Percentiles rank a stretch among this genome's conserved stretches.
phyloP scores from a whole-genome alignment of 2,113 vertebrate species.

The Salvelinus alpinus region DNA sequence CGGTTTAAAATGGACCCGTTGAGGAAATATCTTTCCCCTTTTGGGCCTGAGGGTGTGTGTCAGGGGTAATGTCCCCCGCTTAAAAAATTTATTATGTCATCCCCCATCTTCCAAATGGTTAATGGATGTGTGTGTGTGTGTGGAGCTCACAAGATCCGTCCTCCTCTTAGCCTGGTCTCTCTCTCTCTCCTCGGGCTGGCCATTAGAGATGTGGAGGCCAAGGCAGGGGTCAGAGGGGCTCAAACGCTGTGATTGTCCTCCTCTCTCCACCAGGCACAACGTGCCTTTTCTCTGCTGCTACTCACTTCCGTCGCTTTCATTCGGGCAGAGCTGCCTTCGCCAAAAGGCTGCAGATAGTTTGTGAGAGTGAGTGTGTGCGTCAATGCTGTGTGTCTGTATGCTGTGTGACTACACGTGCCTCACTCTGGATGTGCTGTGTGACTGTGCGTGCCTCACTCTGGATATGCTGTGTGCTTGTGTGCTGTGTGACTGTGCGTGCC shows the following conservation, averaged over 20 bases:
- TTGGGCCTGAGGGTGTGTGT: conserved; percentile 36
- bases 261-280: conserved; percentile 77
- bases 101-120: conserved; percentile 30
- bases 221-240: conserved; percentile 87
- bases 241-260: conserved; percentile 91
- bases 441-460: not conserved
- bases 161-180: conserved; percentile 16
- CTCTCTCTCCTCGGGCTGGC: conserved; percentile 67
- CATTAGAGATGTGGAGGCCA: conserved; percentile 89
- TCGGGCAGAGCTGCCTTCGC: conserved; percentile 42
- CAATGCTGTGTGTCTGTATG: conserved; percentile 15
- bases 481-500: not conserved
- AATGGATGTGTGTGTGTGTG: conserved; percentile 3
- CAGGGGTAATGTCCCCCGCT: conserved; percentile 20
- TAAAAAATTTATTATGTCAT: conserved; percentile 50
- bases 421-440: conserved; percentile 6
- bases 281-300: conserved; percentile 83
- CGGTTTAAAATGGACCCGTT: not conserved
- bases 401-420: not conserved
- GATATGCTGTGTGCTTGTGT: conserved; percentile 15
- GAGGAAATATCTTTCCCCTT: conserved; percentile 43
- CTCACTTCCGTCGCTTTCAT: conserved; percentile 38
- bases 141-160: conserved; percentile 32
- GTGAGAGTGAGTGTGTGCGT: conserved; percentile 29
- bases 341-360: conserved; percentile 9